Conservation (phyloP, 35 echinoderm and acorn worm species). For the Lytechinus variegatus region DNA sequence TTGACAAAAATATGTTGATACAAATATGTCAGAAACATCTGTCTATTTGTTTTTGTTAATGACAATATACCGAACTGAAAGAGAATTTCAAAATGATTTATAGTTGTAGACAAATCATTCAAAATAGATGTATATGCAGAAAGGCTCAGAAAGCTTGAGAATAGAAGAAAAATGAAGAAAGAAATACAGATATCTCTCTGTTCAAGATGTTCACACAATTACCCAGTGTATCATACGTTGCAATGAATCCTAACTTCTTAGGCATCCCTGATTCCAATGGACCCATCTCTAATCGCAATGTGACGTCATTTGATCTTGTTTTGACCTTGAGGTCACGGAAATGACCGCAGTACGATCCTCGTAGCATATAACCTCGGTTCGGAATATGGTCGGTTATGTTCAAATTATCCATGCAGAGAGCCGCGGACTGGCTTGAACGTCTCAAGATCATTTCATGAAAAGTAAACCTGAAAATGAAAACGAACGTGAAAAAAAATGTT, state of each 20-base stretch:
- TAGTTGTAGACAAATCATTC: too few species aligned
- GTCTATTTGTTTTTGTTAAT: too few species aligned
- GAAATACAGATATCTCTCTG: too few species aligned
- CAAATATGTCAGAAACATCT: too few species aligned
- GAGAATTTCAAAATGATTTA: too few species aligned
- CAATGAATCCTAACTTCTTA: slow-evolving; percentile 87
- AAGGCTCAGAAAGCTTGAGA: not conserved
- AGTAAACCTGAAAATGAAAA: slow-evolving; percentile 57
- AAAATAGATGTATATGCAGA: not conserved
- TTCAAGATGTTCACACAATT: not conserved
- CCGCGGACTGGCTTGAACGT: slow-evolving; percentile 48
- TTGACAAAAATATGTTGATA: too few species aligned
- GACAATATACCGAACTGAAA: too few species aligned
- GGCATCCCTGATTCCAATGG: slow-evolving; percentile 83
- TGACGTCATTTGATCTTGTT: slow-evolving; percentile 73
- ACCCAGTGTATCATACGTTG: slow-evolving; percentile 79
- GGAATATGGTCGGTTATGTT: slow-evolving; percentile 83
- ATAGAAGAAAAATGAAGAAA: not conserved
- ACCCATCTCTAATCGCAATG: slow-evolving; percentile 68
- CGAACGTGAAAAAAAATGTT: too few species aligned
- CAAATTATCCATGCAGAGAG: slow-evolving; percentile 67
- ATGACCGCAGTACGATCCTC: slow-evolving; percentile 81
- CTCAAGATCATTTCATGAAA: slow-evolving; percentile 78
- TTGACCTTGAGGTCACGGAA: slow-evolving; percentile 63
- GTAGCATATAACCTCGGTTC: slow-evolving; percentile 44